A percentile compares a stretch with the other conserved stretches of the same genome.
Evolutionary conservation across 64 coral and sea anemone genomes (phyloP).

Genomic region (Stichodactyla mertensii): DNA sequence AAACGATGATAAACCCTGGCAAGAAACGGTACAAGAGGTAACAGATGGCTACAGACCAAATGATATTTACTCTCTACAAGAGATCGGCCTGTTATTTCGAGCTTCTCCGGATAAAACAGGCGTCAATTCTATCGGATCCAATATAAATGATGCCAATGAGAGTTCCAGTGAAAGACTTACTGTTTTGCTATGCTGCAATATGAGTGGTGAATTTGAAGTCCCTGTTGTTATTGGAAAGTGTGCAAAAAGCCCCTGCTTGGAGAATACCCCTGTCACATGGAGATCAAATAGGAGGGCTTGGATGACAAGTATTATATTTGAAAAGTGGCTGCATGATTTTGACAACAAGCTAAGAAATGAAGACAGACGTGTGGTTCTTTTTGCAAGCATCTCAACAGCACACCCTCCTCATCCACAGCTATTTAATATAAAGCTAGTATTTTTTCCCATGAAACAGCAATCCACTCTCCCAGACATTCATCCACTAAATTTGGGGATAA

Average conservation of each 20-base stretch:
- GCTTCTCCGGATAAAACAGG: conserved; percentile 16
- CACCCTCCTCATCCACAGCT: conserved; percentile 25
- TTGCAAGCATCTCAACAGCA: conserved; percentile 17
- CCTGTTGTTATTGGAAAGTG: conserved; percentile 17
- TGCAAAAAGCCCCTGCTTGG: neutral
- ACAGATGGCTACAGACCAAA: conserved; percentile 18
- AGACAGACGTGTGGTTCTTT: conserved; percentile 7
- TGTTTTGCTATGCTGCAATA: conserved; percentile 16
- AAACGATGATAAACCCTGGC: neutral
- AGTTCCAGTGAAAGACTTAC: conserved; percentile 21
- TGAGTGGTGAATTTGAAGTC: conserved; percentile 9
- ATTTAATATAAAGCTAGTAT: conserved; percentile 39
- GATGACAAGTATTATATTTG: conserved; percentile 38
- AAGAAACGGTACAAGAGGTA: neutral
- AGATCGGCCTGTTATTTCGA: conserved; percentile 21
- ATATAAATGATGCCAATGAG: neutral
- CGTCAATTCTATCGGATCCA: no score
- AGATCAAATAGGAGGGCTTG: conserved; percentile 30
- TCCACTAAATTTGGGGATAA: conserved; percentile 6
- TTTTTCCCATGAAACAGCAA: neutral
- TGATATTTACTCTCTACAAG: conserved; percentile 18
- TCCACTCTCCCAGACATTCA: neutral
- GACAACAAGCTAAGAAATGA: conserved; percentile 1
- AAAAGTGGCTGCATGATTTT: conserved; percentile 19
- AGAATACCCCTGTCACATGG: neutral